Conservation (phyloP, 2,113 vertebrate genomes). For the Tinamus guttatus region DNA sequence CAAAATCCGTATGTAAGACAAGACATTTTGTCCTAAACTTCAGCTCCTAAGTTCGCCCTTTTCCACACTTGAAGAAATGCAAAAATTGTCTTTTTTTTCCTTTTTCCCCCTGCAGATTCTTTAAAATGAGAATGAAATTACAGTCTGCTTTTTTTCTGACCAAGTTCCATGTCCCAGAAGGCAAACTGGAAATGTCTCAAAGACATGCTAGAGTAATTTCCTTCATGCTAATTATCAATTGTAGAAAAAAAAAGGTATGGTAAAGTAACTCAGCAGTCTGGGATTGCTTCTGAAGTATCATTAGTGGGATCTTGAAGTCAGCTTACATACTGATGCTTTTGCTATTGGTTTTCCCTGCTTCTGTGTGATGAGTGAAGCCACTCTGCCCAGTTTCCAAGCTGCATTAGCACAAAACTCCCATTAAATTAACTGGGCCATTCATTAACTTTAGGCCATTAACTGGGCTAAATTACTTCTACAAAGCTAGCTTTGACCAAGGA, state of each 20-base stretch:
- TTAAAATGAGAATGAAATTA: conserved; percentile 4
- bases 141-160: background rate
- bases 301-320: background rate
- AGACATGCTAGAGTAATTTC: conserved; percentile 7
- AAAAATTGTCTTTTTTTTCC: background rate
- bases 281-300: background rate
- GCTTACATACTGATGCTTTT: background rate
- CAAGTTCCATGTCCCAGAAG: background rate
- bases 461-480: background rate
- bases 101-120: background rate
- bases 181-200: background rate
- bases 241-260: background rate
- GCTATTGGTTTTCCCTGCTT: background rate
- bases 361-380: background rate
- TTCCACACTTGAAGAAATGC: background rate
- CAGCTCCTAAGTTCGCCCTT: background rate
- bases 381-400: background rate
- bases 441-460: background rate
- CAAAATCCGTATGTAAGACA: background rate
- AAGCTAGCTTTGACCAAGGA: background rate
- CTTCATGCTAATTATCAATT: background rate
- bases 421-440: background rate
- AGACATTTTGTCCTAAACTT: background rate
- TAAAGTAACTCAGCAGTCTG: background rate
- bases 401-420: background rate